A percentile compares a stretch with the other conserved stretches of the same genome.
These are phyloP conservation scores for Mesorhabditis sp. DNA, from an alignment of 2,888 invertebrate genomes.

Conservation along the genomic window DNA sequence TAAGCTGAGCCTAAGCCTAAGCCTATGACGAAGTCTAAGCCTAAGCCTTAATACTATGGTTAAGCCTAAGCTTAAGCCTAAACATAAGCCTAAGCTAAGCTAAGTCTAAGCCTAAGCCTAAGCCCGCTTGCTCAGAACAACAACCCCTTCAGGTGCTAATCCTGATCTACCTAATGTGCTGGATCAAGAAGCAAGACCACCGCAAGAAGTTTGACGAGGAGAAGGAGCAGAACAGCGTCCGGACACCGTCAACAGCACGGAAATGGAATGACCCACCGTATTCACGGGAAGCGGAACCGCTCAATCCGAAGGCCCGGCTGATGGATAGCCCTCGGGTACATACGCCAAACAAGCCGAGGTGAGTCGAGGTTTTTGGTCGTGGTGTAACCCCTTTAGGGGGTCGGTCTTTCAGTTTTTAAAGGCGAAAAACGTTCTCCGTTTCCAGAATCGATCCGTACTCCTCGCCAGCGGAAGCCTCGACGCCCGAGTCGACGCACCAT, in stretches of 20 bases:
- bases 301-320: not conserved
- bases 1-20: not conserved
- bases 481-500: not conserved
- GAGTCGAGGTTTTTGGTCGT: not conserved
- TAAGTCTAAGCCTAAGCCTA: not conserved
- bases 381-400: too few relatives aligned
- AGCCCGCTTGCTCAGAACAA: not conserved
- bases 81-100: not conserved
- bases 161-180: not conserved
- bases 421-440: too few relatives aligned
- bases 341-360: not conserved
- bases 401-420: not conserved
- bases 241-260: not conserved
- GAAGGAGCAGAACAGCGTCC: not conserved
- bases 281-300: not conserved
- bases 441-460: conserved; percentile 1
- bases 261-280: not conserved
- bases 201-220: not conserved
- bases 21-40: not conserved
- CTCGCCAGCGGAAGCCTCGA: not conserved
- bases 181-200: not conserved
- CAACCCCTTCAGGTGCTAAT: not conserved
- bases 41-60: not conserved
- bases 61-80: not conserved
- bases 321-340: not conserved